Base-by-base conservation (phyloP, 1,140 invertebrate species). In the Tetraneura akinire region DNA sequence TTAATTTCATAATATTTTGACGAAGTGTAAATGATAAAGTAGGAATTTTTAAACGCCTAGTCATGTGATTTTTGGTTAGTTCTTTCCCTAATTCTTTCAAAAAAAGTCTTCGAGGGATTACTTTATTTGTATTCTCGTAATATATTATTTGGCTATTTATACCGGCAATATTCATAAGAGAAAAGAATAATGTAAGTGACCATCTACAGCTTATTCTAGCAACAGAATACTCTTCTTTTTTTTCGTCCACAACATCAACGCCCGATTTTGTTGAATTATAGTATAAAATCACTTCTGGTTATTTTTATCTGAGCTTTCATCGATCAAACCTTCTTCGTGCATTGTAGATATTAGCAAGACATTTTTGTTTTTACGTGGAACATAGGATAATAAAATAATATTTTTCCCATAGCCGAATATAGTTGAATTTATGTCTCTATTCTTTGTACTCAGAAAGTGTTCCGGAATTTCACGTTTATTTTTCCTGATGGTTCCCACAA, bases 401-500 rank as follows among this genome's bases (percentile, higher is more conserved):
- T 82, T 23, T 37, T 32, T 18, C 13, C 37, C 45, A 78, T 49
- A 81, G 3, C 16, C 3, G 51, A 81, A 78, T 37, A 62, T 18
- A 47, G 37, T 76, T 10, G 73, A 76, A 47, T 57, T 57, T 23
- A 80, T 57, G 5, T 71, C 53, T 45, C 23, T 62, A 37, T 64
- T 45, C 21, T 47, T 53, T 4, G 45, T 60, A 55, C 53, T 29
- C 21, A 80, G 42, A 51, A 83, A 53, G 78, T 84, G 84, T 60
- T 53, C 5, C 6, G 74, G 55, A 57, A 78, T 68, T 42, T 45
- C 11, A 76, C 71, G 81, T 85, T 87, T 49, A 86, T 86, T 82
- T 85, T 86, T 81, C 83, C 68, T 81, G 1, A 87, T 29, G 10
- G 84, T 86, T 6, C 83, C 86, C 16, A 85, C 83, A 26, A 80